These are phyloP conservation scores for Oryzias celebensis DNA, from an alignment of 2,113 vertebrate genomes.

Conservation along the genomic window DNA sequence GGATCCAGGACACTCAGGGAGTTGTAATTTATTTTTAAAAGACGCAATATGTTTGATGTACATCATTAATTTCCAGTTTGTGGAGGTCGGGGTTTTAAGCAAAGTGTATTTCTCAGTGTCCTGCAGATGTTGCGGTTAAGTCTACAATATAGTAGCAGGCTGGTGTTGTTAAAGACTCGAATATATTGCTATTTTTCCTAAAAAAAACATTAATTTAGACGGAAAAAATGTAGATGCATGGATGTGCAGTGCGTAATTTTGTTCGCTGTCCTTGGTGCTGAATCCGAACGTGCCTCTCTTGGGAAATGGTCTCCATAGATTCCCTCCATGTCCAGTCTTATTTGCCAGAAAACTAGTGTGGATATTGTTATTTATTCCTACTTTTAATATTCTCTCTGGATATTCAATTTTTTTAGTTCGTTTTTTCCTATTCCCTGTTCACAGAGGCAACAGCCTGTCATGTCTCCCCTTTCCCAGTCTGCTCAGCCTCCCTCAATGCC, in stretches of 20 bases:
- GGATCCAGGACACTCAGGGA: constrained; percentile 5
- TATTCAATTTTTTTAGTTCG: too few species aligned
- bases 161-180: neutral
- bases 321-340: too few species aligned
- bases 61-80: too few species aligned
- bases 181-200: neutral
- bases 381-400: neutral
- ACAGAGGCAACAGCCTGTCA: constrained; percentile 70
- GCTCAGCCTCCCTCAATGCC: constrained; percentile 81
- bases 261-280: constrained; percentile 81
- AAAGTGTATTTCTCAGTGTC: constrained; percentile 20
- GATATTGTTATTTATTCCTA: too few species aligned
- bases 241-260: neutral
- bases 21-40: too few species aligned
- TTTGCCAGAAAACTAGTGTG: too few species aligned
- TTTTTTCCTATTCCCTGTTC: neutral
- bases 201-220: neutral
- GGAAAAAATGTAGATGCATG: neutral
- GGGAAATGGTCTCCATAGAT: too few species aligned
- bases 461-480: constrained; percentile 79
- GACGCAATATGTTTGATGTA: too few species aligned
- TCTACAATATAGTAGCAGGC: neutral
- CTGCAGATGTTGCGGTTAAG: constrained; percentile 28
- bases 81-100: neutral
- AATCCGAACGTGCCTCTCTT: constrained; percentile 38